Conservation (phyloP, 2,797 vertebrate genomes). For the Gymnocypris eckloni region DNA sequence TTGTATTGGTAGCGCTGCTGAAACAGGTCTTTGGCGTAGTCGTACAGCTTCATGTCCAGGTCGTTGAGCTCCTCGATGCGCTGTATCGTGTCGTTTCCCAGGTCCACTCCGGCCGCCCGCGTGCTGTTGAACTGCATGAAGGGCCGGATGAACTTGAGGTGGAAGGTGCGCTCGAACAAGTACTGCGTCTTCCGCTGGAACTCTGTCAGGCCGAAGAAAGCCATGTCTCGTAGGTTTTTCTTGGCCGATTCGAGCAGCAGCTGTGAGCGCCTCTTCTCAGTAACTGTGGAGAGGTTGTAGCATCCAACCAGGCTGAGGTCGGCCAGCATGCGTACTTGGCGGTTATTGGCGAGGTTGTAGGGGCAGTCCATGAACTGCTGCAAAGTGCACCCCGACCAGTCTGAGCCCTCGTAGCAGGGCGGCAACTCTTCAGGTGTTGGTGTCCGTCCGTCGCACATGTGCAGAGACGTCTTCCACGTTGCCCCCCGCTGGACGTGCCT, state of each 20-base stretch:
- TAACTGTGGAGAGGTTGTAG: conserved; percentile 97
- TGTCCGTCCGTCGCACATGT: conserved; percentile 98
- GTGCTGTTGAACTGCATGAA: conserved; percentile 99
- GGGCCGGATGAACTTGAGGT: conserved; percentile 94
- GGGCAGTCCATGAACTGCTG: conserved; percentile 99
- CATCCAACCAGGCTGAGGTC: conserved; percentile 97
- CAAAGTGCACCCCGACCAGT: conserved; percentile 97
- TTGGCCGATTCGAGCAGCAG: conserved; percentile 96
- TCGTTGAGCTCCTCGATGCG: conserved; percentile 98
- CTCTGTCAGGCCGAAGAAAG: conserved; percentile 97
- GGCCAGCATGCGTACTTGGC: conserved; percentile 92
- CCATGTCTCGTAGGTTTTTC: conserved; percentile 98
- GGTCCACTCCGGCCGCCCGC: conserved; percentile 92
- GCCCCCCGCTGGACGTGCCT: conserved; percentile 95
- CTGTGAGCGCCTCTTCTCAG: conserved; percentile 93
- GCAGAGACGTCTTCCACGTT: conserved; percentile 97
- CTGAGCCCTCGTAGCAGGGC: conserved; percentile 93
- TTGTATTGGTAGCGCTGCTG: conserved; percentile 97
- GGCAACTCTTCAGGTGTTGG: conserved; percentile 95
- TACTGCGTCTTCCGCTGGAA: conserved; percentile 99
- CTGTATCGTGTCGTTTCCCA: conserved; percentile 88
- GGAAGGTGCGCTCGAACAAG: conserved; percentile 97
- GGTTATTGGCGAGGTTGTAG: conserved; percentile 96
- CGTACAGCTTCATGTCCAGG: conserved; percentile 96
- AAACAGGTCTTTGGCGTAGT: conserved; percentile 96